Conservation (phyloP, 2,888 invertebrate genomes). For the Trachelus stipa region DNA sequence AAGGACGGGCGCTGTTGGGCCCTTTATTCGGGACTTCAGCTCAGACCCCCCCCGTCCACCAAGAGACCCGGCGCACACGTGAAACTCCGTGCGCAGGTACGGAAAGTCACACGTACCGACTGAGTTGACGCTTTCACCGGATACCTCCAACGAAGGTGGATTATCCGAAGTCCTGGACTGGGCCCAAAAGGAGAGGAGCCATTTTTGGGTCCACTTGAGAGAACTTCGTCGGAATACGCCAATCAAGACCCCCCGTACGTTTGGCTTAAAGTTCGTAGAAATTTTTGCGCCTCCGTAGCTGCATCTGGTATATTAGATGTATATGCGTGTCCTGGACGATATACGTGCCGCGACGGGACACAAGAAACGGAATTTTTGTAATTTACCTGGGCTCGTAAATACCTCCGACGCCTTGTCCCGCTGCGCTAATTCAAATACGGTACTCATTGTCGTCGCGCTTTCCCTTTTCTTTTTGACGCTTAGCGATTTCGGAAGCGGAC, state of each 20-base stretch:
- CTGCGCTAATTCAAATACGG: neutral
- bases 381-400: neutral
- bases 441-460: slow-evolving; percentile 21
- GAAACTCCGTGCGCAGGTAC: neutral
- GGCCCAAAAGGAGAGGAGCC: neutral
- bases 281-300: neutral
- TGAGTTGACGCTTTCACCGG: neutral
- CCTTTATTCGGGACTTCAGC: neutral
- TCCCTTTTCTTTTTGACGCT: slow-evolving; percentile 13
- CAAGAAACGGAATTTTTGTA: neutral
- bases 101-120: neutral
- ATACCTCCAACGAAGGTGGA: neutral
- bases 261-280: neutral
- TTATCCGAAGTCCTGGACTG: neutral
- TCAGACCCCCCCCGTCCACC: neutral
- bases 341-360: neutral
- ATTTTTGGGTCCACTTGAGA: neutral
- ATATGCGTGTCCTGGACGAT: neutral
- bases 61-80: neutral
- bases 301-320: neutral
- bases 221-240: neutral
- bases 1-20: neutral
- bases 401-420: neutral
- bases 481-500: neutral
- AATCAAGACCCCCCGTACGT: neutral